These are phyloP conservation scores for Oreochromis spilurus DNA, from an alignment of 2,113 vertebrate genomes.

Conservation along the genomic window DNA sequence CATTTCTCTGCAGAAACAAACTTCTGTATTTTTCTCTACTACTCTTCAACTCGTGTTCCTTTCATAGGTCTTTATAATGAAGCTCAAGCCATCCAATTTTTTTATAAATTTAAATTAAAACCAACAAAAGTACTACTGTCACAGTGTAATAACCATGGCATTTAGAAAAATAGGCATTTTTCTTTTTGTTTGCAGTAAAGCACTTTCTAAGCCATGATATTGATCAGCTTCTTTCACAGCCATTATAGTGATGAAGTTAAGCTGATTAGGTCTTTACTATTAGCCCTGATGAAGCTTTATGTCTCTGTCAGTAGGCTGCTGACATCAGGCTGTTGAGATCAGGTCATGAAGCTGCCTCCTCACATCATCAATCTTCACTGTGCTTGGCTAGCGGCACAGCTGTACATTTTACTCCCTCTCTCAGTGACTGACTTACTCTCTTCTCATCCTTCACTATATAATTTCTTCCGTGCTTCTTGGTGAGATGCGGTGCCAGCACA, in stretches of 20 bases:
- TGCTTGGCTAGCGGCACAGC: conserved; percentile 25
- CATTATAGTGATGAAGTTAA: conserved; percentile 49
- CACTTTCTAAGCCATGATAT: conserved; percentile 17
- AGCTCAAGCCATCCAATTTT: not conserved
- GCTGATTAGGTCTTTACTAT: conserved; percentile 67
- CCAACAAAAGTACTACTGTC: not conserved
- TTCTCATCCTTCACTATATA: conserved; percentile 95
- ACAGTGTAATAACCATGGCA: not conserved
- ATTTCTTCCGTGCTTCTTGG: conserved; percentile 94
- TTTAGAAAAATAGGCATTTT: conserved; percentile 22
- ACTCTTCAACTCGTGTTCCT: not conserved
- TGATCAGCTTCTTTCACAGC: conserved; percentile 36
- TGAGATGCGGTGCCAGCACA: conserved; percentile 90
- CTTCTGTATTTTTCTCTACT: conserved; percentile 14
- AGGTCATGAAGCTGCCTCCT: conserved; percentile 63
- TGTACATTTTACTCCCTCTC: conserved; percentile 14
- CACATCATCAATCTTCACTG: conserved; percentile 58
- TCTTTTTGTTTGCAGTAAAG: not conserved
- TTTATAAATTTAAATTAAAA: not conserved
- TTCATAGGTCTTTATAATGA: not conserved
- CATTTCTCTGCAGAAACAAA: conserved; percentile 13
- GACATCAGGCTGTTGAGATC: conserved; percentile 49
- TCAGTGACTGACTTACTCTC: conserved; percentile 75
- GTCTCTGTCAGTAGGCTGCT: conserved; percentile 56
- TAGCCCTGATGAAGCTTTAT: conserved; percentile 63